Evolutionary conservation across 2,888 invertebrate species (phyloP), one percentile per base, ranked within the genome.

Genomic region (Hybos culiciformis): DNA sequence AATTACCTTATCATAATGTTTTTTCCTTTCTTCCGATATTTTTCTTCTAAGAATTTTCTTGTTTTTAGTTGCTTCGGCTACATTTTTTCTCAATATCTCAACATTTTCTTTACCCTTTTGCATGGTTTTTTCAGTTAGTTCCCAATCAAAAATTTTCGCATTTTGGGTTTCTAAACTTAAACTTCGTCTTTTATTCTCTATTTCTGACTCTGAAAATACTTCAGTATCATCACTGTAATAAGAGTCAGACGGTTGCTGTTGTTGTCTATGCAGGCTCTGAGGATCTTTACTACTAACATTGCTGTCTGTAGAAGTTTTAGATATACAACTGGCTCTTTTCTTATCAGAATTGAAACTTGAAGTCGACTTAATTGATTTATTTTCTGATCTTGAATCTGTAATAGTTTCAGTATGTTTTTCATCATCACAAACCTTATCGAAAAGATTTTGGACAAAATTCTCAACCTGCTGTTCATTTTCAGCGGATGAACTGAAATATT

Each of bases 381-480:
- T 17, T 32, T 32, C 32, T 18, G 38, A 21, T 36, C 42, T 47
- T 9, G 32, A 32, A 32, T 36, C 36, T 29, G n/a, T 29, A 5
- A 29, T 29, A n/a, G 29, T 3, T n/a, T 29, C n/a, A 31, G 12
- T 12, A 19, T 17, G 42, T 45, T 45, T 48, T 46, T 50, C 53
- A 31, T 59, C 58, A 23, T 55, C 58, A 37, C 69, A 67, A 15
- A 74, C 74, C 47, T 66, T 67, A 49, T 75, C 72, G 3, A 78
- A 57, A 2, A 78, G 65, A 42, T 75, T 74, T 45, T 74, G 72
- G 3, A 78, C 49, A 42, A 78, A 70, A 33, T 73, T 72, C 37
- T 73, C 70, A 7, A 74, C 72, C 8, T 74, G 62, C 15, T 62
- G 59, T 7, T 63, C 61, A 46, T 66, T 69, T 2, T 64, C 63